These are phyloP conservation scores for Venturia canescens DNA, from an alignment of 1,140 invertebrate genomes.

Conservation along the genomic window DNA sequence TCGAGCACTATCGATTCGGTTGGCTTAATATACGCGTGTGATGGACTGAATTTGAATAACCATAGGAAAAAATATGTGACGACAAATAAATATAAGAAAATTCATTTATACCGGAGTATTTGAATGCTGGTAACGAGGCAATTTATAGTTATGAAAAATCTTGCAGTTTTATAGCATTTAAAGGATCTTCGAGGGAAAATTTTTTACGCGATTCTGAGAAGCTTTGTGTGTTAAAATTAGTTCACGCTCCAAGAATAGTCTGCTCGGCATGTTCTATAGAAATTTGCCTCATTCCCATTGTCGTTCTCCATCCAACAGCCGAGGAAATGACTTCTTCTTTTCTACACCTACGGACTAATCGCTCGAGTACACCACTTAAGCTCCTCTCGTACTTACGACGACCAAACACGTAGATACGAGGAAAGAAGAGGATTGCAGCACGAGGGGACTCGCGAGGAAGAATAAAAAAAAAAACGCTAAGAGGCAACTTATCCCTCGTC, in stretches of 20 bases:
- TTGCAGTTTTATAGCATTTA: too few relatives aligned
- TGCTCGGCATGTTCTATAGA: neutral
- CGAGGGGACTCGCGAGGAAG: neutral
- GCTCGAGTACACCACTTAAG: constrained; percentile 41
- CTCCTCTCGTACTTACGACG: constrained; percentile 36
- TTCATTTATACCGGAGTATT: too few relatives aligned
- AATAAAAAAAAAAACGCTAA: neutral
- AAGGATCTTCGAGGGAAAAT: too few relatives aligned
- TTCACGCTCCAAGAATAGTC: too few relatives aligned
- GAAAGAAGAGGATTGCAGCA: neutral
- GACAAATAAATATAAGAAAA: too few relatives aligned
- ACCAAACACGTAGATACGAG: constrained; percentile 2
- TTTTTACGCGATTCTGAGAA: too few relatives aligned
- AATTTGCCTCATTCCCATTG: neutral
- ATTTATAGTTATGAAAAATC: too few relatives aligned
- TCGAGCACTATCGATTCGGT: constrained; percentile 39
- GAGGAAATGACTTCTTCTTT: constrained; percentile 2
- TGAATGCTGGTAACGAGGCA: too few relatives aligned
- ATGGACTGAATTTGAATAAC: neutral
- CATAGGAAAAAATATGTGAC: too few relatives aligned
- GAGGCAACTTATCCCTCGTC: constrained; percentile 23
- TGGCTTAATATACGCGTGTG: neutral
- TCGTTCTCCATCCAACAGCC: neutral
- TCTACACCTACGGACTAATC: constrained; percentile 46
- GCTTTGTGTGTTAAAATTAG: too few relatives aligned